These are phyloP conservation scores for Anolis carolinensis DNA, from an alignment of 2,113 vertebrate species.

Conservation along the genomic window DNA sequence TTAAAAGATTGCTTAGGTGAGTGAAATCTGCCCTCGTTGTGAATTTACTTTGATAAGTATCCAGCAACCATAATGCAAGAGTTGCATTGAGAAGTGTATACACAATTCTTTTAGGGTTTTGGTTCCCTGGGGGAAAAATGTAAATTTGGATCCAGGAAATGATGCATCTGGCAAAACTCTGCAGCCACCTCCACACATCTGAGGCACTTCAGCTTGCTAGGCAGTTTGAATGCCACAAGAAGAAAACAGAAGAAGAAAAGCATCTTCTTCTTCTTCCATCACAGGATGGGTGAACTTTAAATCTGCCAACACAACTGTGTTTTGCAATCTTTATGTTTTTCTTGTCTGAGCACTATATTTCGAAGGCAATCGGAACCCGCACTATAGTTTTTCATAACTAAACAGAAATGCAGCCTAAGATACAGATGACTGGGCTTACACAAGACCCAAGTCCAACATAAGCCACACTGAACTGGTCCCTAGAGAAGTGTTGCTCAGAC, in stretches of 20 bases:
- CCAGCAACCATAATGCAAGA: neutral
- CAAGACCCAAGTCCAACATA: neutral
- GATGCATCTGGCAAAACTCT: conserved; percentile 44
- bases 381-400: neutral
- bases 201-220: conserved; percentile 16
- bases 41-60: neutral
- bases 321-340: neutral
- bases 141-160: conserved; percentile 44
- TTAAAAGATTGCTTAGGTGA: neutral
- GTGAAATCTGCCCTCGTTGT: neutral
- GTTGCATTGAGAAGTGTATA: neutral
- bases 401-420: neutral
- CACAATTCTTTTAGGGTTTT: conserved; percentile 56
- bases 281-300: neutral
- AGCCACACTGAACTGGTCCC: neutral
- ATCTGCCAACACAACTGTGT: neutral
- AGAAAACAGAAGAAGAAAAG: neutral
- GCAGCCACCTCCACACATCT: conserved; percentile 43
- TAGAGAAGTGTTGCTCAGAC: neutral
- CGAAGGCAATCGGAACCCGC: neutral
- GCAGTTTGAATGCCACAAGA: conserved; percentile 31
- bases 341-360: neutral
- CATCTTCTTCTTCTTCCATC: neutral
- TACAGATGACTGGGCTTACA: neutral
- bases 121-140: conserved; percentile 39